Conservation (phyloP, 2,888 invertebrate species). For the Malthinus seriepunctatus region DNA sequence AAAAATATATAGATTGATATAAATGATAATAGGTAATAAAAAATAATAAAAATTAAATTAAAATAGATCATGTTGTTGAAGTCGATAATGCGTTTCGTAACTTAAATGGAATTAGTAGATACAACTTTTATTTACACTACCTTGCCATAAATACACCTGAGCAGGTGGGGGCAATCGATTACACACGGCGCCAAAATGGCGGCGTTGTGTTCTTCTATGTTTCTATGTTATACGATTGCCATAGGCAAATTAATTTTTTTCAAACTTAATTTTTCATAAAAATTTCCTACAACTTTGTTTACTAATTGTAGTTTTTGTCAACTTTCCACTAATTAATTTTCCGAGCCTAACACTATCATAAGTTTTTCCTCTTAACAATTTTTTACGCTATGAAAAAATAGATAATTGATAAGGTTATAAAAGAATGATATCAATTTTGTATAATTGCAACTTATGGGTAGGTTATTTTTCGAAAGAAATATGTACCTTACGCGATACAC, state of each 20-base stretch:
- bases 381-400: too few relatives aligned
- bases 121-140: conserved; percentile 23
- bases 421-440: too few relatives aligned
- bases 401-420: too few relatives aligned
- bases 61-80: conserved; percentile 2
- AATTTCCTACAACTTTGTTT: too few relatives aligned
- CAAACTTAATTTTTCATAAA: too few relatives aligned
- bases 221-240: conserved; percentile 18
- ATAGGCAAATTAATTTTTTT: background rate
- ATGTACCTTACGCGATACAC: too few relatives aligned
- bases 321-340: too few relatives aligned
- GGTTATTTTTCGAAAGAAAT: too few relatives aligned
- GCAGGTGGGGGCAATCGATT: conserved; percentile 32
- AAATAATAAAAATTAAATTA: conserved; percentile 1
- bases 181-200: conserved; percentile 32
- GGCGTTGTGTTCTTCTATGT: conserved; percentile 14
- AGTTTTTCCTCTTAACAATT: too few relatives aligned
- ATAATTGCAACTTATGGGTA: too few relatives aligned
- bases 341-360: too few relatives aligned
- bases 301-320: too few relatives aligned
- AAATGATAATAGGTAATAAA: background rate
- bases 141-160: conserved; percentile 28
- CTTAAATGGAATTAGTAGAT: conserved; percentile 13
- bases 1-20: background rate
- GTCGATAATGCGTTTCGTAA: conserved; percentile 20